These are phyloP conservation scores for Acromyrmex echinatior DNA, from an alignment of 1,140 invertebrate genomes.

Conservation along the genomic window DNA sequence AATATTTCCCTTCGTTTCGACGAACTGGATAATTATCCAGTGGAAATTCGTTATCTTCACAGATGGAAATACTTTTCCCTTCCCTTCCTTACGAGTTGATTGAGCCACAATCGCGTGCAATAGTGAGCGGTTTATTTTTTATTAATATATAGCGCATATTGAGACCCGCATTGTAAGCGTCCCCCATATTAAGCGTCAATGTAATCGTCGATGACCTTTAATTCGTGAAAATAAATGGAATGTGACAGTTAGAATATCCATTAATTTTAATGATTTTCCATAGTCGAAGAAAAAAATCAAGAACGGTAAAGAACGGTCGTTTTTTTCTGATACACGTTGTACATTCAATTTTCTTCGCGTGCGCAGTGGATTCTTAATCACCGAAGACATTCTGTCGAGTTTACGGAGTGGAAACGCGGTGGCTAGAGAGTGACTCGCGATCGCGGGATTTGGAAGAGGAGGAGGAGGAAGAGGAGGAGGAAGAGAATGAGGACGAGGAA, in stretches of 20 bases:
- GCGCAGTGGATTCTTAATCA: constrained; percentile 40
- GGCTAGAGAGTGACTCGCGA: constrained; percentile 54
- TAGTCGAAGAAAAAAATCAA: not conserved
- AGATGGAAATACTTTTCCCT: constrained; percentile 42
- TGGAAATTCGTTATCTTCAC: constrained; percentile 39
- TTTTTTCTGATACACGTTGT: not conserved
- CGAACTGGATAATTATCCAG: constrained; percentile 47
- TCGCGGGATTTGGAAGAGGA: constrained; percentile 14
- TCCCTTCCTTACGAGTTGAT: constrained; percentile 42
- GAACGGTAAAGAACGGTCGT: not conserved
- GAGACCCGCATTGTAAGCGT: not conserved
- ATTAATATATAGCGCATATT: constrained; percentile 5
- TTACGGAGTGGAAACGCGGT: constrained; percentile 43
- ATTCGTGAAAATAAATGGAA: not conserved
- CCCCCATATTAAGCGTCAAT: not conserved
- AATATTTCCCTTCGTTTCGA: constrained; percentile 62
- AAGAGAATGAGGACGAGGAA: constrained; percentile 48
- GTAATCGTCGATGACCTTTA: not conserved
- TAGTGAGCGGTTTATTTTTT: constrained; percentile 49
- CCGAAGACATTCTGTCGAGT: constrained; percentile 57
- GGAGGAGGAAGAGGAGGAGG: not conserved
- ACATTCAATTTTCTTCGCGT: constrained; percentile 19
- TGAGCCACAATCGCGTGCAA: constrained; percentile 27
- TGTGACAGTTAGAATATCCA: not conserved
- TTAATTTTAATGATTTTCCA: constrained; percentile 6